Conservation (phyloP, 2,113 vertebrate genomes). For the Spea multiplicata region DNA sequence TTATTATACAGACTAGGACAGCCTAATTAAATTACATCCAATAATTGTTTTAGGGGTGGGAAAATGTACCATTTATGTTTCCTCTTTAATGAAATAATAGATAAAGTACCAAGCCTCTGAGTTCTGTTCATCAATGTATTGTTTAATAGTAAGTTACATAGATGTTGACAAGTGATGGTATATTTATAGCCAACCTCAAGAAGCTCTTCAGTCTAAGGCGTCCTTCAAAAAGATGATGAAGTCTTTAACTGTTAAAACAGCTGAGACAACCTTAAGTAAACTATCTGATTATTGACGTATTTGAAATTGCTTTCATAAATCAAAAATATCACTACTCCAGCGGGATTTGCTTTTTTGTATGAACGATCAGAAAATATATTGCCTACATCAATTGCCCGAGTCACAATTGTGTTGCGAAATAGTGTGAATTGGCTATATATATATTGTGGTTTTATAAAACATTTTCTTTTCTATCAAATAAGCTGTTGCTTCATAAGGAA, state of each 20-base stretch:
- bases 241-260: conserved; percentile 36
- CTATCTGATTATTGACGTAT: conserved; percentile 44
- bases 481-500: no score
- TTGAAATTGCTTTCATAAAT: conserved; percentile 44
- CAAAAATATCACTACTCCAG: conserved; percentile 24
- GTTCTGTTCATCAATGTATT: conserved; percentile 1
- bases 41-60: no score
- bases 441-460: background rate
- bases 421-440: no score
- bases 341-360: no score
- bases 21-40: no score
- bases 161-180: conserved; percentile 27
- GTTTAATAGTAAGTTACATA: background rate
- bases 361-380: conserved; percentile 19
- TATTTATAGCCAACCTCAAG: conserved; percentile 17
- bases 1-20: no score
- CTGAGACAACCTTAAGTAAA: conserved; percentile 44
- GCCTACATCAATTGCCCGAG: conserved; percentile 17
- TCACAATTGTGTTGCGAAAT: conserved; percentile 7
- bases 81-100: background rate
- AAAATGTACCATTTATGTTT: no score
- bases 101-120: background rate
- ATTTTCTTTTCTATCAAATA: background rate
- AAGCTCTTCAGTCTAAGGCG: conserved; percentile 16
- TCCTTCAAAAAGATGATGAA: conserved; percentile 26